phyloP scores from a whole-genome alignment of 2,888 invertebrate genomes.

The Glaucopsyche alexis region DNA sequence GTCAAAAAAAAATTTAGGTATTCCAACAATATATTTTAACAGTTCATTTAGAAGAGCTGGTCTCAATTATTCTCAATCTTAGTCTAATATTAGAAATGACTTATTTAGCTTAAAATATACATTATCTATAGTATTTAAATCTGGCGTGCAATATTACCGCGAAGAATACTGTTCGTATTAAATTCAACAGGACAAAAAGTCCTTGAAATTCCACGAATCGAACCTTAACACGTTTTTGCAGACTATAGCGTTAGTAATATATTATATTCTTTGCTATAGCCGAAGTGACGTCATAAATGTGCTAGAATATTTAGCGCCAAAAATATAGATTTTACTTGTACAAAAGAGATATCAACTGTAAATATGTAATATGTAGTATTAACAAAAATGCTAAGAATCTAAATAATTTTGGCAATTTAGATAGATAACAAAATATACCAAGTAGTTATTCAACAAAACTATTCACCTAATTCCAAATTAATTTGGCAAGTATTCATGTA shows the following conservation, averaged over 20 bases:
- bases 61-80: no score
- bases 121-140: neutral
- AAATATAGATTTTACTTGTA: neutral
- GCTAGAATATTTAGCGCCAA: constrained; percentile 8
- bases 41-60: no score
- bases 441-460: neutral
- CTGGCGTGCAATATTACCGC: neutral
- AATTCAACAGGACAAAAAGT: neutral
- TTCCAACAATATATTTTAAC: no score
- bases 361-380: no score
- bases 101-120: neutral
- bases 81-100: neutral
- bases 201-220: constrained; percentile 13
- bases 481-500: neutral
- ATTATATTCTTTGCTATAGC: no score
- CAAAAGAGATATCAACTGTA: no score
- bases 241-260: neutral
- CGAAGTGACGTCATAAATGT: neutral
- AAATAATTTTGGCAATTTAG: neutral
- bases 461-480: neutral
- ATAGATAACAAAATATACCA: neutral
- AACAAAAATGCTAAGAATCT: no score
- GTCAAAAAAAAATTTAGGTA: neutral
- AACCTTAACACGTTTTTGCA: constrained; percentile 16
- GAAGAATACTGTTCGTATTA: neutral